phyloP scores from a whole-genome alignment of 2,113 vertebrate species.

The Pygathrix nemaeus region DNA sequence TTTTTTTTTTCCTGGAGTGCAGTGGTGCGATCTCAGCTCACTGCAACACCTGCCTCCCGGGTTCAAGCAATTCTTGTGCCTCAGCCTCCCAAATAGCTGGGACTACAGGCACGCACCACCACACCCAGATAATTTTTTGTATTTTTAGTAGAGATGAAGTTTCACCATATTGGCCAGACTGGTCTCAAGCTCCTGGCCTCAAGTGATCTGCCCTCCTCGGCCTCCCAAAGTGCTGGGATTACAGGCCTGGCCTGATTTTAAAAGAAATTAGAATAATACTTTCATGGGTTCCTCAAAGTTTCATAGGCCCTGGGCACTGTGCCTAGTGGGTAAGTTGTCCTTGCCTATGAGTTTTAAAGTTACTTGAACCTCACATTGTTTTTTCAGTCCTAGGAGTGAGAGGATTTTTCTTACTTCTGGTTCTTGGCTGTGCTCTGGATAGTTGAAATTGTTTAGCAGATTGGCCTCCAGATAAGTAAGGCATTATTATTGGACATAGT shows the following conservation, averaged over 20 bases:
- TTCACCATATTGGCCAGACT: neutral
- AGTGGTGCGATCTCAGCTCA: neutral
- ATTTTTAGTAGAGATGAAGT: neutral
- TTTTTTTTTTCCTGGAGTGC: neutral
- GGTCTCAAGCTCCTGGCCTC: neutral
- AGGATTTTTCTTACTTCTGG: conserved; percentile 3
- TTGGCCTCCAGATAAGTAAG: neutral
- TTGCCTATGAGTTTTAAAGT: neutral
- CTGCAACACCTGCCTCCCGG: neutral
- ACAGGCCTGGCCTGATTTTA: neutral
- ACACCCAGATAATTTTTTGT: neutral
- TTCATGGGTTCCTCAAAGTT: neutral
- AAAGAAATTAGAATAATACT: neutral
- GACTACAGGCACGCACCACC: neutral
- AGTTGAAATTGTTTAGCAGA: neutral
- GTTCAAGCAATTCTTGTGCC: neutral
- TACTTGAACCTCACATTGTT: neutral
- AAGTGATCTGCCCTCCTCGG: neutral
- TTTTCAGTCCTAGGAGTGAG: neutral
- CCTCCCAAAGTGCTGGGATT: neutral
- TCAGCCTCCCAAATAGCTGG: neutral
- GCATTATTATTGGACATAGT: too few species aligned
- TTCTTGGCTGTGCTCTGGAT: neutral
- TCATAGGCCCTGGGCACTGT: neutral
- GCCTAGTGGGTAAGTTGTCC: neutral